These are phyloP conservation scores for Ochotona princeps DNA, from an alignment of 2,113 vertebrate species.

Conservation along the genomic window DNA sequence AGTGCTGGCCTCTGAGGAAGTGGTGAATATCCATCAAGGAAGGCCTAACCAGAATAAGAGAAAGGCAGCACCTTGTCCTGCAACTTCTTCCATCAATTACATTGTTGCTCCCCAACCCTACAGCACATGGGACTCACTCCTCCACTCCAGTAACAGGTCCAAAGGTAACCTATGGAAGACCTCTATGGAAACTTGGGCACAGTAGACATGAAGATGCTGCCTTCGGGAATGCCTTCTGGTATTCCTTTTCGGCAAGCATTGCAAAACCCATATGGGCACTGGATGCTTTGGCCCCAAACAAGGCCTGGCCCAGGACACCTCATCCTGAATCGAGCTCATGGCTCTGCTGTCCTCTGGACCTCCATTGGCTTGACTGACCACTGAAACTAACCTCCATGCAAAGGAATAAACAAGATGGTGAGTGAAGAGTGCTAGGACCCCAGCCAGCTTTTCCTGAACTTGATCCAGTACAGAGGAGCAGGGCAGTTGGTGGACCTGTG, in stretches of 20 bases:
- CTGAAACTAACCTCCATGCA: neutral
- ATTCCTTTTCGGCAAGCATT: neutral
- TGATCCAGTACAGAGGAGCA: neutral
- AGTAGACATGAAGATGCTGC: neutral
- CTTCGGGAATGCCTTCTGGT: neutral
- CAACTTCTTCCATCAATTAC: too few species aligned
- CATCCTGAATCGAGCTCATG: neutral
- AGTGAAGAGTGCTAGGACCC: neutral
- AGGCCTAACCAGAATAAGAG: neutral
- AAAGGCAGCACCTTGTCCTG: too few species aligned
- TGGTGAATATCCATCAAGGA: neutral
- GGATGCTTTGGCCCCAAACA: neutral
- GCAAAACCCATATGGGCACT: neutral
- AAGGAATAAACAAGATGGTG: neutral
- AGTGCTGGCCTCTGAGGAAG: neutral
- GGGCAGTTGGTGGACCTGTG: neutral
- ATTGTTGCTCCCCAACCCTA: neutral
- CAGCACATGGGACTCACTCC: neutral
- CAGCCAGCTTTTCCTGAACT: neutral
- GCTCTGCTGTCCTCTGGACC: neutral
- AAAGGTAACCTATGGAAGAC: neutral
- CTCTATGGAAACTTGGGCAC: neutral
- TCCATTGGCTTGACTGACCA: neutral
- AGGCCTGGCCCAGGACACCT: neutral
- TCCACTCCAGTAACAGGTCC: constrained; percentile 48